A percentile compares a stretch with the other conserved stretches of the same genome.
These are phyloP conservation scores for Meriones unguiculatus DNA, from an alignment of 2,113 vertebrate genomes.

Conservation along the genomic window DNA sequence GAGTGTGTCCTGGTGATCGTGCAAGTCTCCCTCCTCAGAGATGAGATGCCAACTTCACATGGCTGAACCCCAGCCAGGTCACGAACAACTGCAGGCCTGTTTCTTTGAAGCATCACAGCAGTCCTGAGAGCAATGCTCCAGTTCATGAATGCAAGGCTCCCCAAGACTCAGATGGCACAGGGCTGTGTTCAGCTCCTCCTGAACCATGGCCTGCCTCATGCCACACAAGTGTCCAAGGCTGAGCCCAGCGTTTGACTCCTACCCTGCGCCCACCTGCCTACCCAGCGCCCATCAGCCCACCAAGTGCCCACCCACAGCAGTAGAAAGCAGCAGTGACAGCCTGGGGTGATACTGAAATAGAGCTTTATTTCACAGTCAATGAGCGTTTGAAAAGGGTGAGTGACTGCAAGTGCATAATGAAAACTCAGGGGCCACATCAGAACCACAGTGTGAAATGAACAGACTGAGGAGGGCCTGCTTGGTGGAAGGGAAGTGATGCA, in stretches of 20 bases:
- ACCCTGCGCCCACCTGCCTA: neutral
- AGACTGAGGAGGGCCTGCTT: neutral
- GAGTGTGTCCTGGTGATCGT: neutral
- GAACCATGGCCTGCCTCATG: neutral
- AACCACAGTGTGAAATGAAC: neutral
- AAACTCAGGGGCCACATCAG: neutral
- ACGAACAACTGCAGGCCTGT: neutral
- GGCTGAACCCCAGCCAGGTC: neutral
- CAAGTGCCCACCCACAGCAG: neutral
- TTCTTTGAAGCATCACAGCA: neutral
- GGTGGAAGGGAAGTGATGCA: neutral
- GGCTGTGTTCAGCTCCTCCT: neutral
- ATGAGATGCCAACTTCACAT: neutral
- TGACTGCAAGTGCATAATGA: neutral
- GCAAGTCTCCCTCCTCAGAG: neutral
- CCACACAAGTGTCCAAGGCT: neutral
- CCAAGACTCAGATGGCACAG: neutral
- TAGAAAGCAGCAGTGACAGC: neutral
- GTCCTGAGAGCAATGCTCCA: neutral
- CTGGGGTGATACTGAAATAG: neutral
- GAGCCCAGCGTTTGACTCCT: neutral
- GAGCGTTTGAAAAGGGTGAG: neutral
- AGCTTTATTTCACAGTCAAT: slow-evolving; percentile 7
- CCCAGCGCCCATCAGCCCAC: neutral
- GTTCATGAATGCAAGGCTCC: neutral